Evolutionary conservation across 1,140 invertebrate genomes (phyloP).

Genomic region (Euura lappo): DNA sequence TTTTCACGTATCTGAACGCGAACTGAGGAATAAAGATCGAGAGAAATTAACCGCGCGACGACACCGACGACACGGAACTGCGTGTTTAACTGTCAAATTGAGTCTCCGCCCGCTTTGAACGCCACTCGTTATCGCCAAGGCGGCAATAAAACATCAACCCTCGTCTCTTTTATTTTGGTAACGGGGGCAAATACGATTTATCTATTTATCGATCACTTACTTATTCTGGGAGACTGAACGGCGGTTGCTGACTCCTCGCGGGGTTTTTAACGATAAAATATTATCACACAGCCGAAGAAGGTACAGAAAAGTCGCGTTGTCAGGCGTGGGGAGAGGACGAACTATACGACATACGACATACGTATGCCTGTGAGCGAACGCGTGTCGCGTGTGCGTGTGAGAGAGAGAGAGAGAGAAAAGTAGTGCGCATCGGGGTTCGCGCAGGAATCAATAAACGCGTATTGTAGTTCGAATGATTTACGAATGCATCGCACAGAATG

Average conservation of each 20-base stretch:
- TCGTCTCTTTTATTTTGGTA: neutral
- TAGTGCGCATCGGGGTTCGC: neutral
- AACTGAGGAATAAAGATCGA: no score
- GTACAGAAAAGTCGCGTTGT: neutral
- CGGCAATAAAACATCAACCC: no score
- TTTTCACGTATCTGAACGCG: no score
- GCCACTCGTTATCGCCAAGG: no score
- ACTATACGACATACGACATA: neutral
- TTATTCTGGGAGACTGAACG: neutral
- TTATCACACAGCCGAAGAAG: neutral
- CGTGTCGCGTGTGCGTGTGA: no score
- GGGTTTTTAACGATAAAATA: neutral
- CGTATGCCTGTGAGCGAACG: no score
- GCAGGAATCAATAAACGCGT: neutral
- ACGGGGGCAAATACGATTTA: neutral
- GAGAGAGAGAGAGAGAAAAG: no score
- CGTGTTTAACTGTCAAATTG: conserved; percentile 2
- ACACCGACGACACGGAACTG: neutral
- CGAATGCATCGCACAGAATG: neutral
- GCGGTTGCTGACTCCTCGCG: neutral
- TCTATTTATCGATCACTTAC: neutral
- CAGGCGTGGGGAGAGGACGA: neutral
- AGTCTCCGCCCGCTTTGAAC: neutral
- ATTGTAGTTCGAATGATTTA: no score
- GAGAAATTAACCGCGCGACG: no score